A percentile compares a stretch with the other conserved stretches of the same genome.
These are phyloP conservation scores for Progne subis DNA, from an alignment of 2,113 vertebrate species.

Conservation along the genomic window DNA sequence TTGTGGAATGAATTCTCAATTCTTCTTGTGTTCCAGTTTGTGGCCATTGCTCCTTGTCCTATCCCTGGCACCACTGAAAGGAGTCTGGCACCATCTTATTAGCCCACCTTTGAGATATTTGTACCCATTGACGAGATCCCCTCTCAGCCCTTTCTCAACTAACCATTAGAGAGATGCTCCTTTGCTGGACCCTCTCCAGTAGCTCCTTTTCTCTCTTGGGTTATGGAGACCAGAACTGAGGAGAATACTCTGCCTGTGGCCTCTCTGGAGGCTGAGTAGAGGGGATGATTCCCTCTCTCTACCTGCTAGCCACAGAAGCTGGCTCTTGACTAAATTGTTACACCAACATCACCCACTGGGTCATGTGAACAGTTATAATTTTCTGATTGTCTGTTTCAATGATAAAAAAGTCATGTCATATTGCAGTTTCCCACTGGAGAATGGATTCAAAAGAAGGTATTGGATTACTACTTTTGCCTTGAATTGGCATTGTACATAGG, in stretches of 20 bases:
- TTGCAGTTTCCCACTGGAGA: not conserved
- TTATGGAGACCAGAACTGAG: not conserved
- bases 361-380: not conserved
- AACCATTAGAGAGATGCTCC: not conserved
- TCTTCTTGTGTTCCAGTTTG: fast-evolving
- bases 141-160: not conserved
- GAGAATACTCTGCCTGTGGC: not conserved
- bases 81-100: not conserved
- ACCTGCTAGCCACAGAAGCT: not conserved
- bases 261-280: not conserved
- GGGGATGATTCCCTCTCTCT: too few relatives aligned
- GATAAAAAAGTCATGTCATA: not conserved
- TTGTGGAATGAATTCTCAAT: too few relatives aligned
- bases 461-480: not conserved
- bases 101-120: fast-evolving
- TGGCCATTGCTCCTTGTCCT: not conserved
- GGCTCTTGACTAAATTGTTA: not conserved
- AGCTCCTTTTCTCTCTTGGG: not conserved
- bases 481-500: not conserved
- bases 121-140: fast-evolving
- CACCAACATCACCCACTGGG: not conserved
- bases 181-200: not conserved
- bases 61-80: not conserved
- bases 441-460: not conserved
- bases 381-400: not conserved